Percentiles rank a stretch among this genome's conserved stretches.
phyloP scores from a whole-genome alignment of 2,888 invertebrate species.

The Acanthosoma haemorrhoidale region DNA sequence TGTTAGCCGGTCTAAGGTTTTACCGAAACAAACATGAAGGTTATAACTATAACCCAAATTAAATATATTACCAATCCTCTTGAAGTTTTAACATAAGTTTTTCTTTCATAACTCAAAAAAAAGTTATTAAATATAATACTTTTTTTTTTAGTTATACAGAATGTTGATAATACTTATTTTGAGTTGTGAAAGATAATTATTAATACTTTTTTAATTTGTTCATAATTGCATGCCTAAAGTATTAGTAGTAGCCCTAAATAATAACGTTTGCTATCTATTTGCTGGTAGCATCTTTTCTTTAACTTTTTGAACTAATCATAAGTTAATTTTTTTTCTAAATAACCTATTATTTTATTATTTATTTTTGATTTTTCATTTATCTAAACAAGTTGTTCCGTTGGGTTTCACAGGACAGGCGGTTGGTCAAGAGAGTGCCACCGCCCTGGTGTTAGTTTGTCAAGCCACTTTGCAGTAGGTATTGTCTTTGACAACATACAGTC shows the following conservation, averaged over 20 bases:
- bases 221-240: conserved; percentile 8
- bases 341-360: conserved; percentile 23
- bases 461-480: conserved; percentile 30
- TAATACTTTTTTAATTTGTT: neutral
- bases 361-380: conserved; percentile 3
- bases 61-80: conserved; percentile 30
- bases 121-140: neutral
- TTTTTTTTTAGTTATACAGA: neutral
- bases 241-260: neutral
- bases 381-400: conserved; percentile 35
- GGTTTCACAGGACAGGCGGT: conserved; percentile 37
- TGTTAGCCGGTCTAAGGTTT: conserved; percentile 33
- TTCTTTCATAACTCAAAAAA: conserved; percentile 18
- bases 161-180: neutral
- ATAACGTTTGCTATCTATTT: neutral
- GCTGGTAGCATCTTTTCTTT: neutral
- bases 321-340: conserved; percentile 1
- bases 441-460: conserved; percentile 29
- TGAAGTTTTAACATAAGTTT: neutral
- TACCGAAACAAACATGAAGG: conserved; percentile 32
- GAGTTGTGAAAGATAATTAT: conserved; percentile 22
- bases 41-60: conserved; percentile 35
- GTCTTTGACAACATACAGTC: conserved; percentile 13
- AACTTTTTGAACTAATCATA: neutral
- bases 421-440: conserved; percentile 35